Evolutionary conservation across 2,888 invertebrate species (phyloP), one percentile per base, ranked within the genome.

Genomic region (Heliconius sara): DNA sequence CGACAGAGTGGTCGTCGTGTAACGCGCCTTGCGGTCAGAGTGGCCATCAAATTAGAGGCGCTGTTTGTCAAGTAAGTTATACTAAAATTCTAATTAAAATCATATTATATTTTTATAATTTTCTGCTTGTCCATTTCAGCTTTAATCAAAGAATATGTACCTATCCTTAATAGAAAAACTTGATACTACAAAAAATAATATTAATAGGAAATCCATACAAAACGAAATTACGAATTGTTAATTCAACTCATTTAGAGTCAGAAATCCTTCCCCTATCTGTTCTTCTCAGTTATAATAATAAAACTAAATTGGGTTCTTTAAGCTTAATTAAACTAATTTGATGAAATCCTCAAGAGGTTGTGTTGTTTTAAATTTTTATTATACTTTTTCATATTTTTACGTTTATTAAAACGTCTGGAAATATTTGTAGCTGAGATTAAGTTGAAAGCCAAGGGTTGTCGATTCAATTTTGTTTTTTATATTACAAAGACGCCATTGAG

Each of bases 1-100:
- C 97, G 19, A 97, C 97, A 0, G 97, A 97, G 16, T 99, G 99
- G 99, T 97, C 98, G 0, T 96, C 96, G 22, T 99, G 99, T 89
- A 98, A 97, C 2, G 97, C 97, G 84, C 96, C 96, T 0, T 99
- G 99, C 87, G 98, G 98, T 0, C 97, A 97, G 67, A 96, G 96
- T 78, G 98, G 98, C 2, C 95, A 96, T 83, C 95, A 97, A 95
- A 96, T 97, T 89, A 96, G 97, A 85, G 96, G 96, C 76, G 96
- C 96, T 0, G 96, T 97, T 81, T 97, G 98, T 87, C 96, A 97
- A 91, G 97, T 97, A 81, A 94, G 94, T 80, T 47, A 34, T 70
- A 47, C 1, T 16, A 25, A 70, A 68, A 39, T 39, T 70, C 25
- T 25, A 25, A 25, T 70, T 52, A 9, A 52, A 52, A 7, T 52